These are phyloP conservation scores for Macquaria ambigua DNA, from an alignment of 2,113 vertebrate species.

Conservation along the genomic window DNA sequence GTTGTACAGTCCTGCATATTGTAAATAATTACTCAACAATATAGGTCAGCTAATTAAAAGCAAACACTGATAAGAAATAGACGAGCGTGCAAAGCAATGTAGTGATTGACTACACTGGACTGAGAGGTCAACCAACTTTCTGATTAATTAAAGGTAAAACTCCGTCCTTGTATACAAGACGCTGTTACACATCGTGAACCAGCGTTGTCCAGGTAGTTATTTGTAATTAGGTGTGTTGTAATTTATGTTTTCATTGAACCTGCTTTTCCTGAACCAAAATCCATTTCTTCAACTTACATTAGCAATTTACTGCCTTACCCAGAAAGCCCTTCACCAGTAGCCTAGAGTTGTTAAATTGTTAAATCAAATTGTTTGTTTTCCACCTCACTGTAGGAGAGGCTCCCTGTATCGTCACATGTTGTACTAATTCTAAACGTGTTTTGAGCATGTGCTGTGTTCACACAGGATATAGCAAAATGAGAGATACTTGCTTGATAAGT, in stretches of 20 bases:
- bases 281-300: not conserved
- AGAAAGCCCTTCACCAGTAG: not conserved
- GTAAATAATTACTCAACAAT: not conserved
- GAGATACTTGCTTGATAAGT: not conserved
- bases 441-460: not conserved
- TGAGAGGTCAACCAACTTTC: not conserved
- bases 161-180: not conserved
- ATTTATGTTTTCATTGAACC: not conserved
- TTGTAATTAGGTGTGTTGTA: not conserved
- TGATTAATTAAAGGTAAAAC: constrained; percentile 9
- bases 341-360: not conserved
- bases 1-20: too few relatives aligned
- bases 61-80: not conserved
- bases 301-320: not conserved
- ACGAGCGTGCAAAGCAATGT: not conserved
- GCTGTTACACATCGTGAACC: not conserved
- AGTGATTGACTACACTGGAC: not conserved
- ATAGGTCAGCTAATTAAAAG: constrained; percentile 9
- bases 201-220: not conserved
- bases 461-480: not conserved
- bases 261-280: not conserved
- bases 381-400: too few relatives aligned
- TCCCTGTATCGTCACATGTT: not conserved
- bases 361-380: not conserved
- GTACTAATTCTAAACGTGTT: not conserved